These are phyloP conservation scores for Scaptomyza reducta DNA, from an alignment of 2,888 invertebrate species.

Conservation along the genomic window DNA sequence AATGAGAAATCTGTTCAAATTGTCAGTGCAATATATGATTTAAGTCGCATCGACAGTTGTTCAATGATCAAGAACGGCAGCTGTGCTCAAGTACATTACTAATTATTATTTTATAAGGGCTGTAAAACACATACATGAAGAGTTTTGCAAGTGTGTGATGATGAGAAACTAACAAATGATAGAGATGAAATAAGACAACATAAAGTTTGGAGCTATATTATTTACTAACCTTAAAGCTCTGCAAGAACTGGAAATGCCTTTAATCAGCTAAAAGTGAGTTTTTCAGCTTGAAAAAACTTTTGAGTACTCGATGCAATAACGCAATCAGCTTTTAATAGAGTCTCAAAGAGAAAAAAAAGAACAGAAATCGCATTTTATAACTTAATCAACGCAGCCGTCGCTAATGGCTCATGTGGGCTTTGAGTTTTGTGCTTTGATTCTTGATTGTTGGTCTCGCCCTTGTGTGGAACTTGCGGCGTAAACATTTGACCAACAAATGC, in stretches of 20 bases:
- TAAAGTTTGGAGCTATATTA: no score
- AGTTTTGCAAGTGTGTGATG: background rate
- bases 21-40: slow-evolving; percentile 19
- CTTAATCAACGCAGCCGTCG: slow-evolving; percentile 76
- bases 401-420: slow-evolving; percentile 77
- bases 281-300: no score
- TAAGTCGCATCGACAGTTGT: slow-evolving; percentile 59
- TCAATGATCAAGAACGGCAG: slow-evolving; percentile 56
- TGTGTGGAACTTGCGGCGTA: slow-evolving; percentile 63
- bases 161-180: background rate
- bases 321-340: slow-evolving; percentile 42
- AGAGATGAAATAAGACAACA: background rate
- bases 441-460: slow-evolving; percentile 27
- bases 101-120: slow-evolving; percentile 46
- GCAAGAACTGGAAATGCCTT: no score
- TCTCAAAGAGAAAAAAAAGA: slow-evolving; percentile 5
- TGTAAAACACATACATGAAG: slow-evolving; percentile 1
- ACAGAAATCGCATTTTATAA: slow-evolving; percentile 64
- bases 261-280: no score
- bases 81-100: slow-evolving; percentile 59
- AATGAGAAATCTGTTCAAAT: slow-evolving; percentile 75
- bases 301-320: background rate
- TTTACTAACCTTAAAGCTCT: no score
- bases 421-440: slow-evolving; percentile 23
- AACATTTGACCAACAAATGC: slow-evolving; percentile 73